phyloP scores from a whole-genome alignment of 2,113 vertebrate genomes.

The Hystrix brachyura region DNA sequence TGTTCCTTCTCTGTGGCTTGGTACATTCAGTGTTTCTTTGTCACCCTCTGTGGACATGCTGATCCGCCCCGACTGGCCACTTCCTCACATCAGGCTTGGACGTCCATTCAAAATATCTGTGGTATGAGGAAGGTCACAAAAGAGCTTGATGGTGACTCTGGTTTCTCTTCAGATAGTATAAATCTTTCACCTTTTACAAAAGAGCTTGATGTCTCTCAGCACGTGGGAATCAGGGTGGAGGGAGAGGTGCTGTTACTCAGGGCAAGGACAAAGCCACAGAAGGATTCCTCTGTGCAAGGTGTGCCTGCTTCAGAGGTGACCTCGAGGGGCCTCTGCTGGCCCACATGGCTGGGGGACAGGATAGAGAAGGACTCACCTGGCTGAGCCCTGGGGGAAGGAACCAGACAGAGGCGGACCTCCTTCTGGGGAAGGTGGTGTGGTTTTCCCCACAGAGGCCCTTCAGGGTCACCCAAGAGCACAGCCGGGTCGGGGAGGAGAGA shows the following conservation, averaged over 20 bases:
- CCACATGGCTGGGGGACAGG: background rate
- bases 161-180: too few relatives aligned
- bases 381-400: background rate
- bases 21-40: background rate
- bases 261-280: background rate
- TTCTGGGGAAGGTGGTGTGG: background rate
- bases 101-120: background rate
- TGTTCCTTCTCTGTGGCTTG: background rate
- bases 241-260: constrained; percentile 86
- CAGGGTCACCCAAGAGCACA: too few relatives aligned
- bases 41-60: background rate
- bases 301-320: background rate
- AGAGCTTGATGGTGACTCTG: background rate
- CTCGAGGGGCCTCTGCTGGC: too few relatives aligned
- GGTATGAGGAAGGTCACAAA: background rate
- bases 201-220: background rate
- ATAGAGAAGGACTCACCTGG: background rate
- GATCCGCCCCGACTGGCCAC: too few relatives aligned
- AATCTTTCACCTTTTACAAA: background rate
- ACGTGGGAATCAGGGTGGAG: background rate
- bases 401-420: background rate
- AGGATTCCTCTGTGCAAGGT: background rate
- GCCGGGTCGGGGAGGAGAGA: background rate
- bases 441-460: background rate
- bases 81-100: background rate